Evolutionary conservation across 2,113 vertebrate species (phyloP), one percentile per base, ranked within the genome.

Genomic region (Lepidothrix coronata): DNA sequence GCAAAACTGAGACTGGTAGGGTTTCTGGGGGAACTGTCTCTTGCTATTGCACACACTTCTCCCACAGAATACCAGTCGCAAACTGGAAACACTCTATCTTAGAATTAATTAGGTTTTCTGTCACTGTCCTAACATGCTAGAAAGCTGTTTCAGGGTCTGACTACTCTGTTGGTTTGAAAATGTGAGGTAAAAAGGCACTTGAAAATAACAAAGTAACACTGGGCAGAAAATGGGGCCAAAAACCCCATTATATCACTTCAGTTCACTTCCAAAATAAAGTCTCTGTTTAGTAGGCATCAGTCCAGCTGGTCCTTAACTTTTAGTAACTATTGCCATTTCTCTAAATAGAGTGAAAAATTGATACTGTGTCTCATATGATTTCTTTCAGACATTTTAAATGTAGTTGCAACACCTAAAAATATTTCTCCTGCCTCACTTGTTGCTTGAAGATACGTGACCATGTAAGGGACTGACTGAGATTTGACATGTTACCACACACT

Each of bases 221-320:
- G 35, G 33, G 44, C 25, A 81, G 59, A 91, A 74, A 81, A 27
- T 25, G 13, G 46, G 27, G 33, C 17, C n/a, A 52, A 72, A 77
- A 33, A 0, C 15, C n/a, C 43, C 43, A 55, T 92, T 80, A 54
- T 63, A 86, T 93, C 92, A 92, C 65, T 55, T 35, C 35, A 12
- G 33, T 72, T 71, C 92, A 31, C 33, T 87, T 89, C 95, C 94
- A 94, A 93, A 76, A 92, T 77, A 89, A 97, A 91, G 89, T 96
- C 94, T 96, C 80, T 28, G 4, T 81, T 85, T 59, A 62, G 80
- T 6, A 74, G 89, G 89, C 85, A 78, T n/a, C 27, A 55, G 27
- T 72, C 83, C 87, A 94, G 39, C 30, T 67, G 5, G 13, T 59
- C 30, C 3, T 3, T 59, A 65, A 58, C 58, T 70, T 58, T 25